These are phyloP conservation scores for Meteorus sp. DNA, from an alignment of 1,140 invertebrate genomes.

Conservation along the genomic window DNA sequence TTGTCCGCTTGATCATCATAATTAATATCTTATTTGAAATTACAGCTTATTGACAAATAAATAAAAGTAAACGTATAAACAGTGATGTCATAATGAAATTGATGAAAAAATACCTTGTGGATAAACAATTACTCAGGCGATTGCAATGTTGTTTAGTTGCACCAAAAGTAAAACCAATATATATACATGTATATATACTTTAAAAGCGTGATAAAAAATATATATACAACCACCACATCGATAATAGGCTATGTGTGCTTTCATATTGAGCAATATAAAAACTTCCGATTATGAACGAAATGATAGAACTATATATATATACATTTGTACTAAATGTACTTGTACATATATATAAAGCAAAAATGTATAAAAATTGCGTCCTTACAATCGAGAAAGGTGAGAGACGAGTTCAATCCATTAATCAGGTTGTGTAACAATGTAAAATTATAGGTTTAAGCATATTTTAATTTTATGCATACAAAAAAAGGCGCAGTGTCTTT, in stretches of 20 bases:
- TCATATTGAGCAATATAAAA: constrained; percentile 43
- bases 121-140: constrained; percentile 55
- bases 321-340: too few relatives aligned
- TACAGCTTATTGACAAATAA: constrained; percentile 58
- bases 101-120: constrained; percentile 52
- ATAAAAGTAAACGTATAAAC: constrained; percentile 40
- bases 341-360: constrained; percentile 45
- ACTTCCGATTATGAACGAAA: neutral
- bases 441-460: constrained; percentile 33
- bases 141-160: constrained; percentile 58
- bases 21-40: constrained; percentile 59
- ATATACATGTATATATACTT: constrained; percentile 13
- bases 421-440: constrained; percentile 50
- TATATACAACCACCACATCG: constrained; percentile 33
- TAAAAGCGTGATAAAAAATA: neutral
- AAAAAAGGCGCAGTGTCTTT: neutral
- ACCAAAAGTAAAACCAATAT: constrained; percentile 40
- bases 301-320: constrained; percentile 40
- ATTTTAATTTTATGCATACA: neutral
- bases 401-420: constrained; percentile 57
- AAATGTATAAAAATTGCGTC: constrained; percentile 48
- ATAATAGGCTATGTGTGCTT: constrained; percentile 54
- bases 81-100: constrained; percentile 55
- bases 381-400: constrained; percentile 58
- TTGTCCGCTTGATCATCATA: constrained; percentile 47